phyloP scores from a whole-genome alignment of 2,113 vertebrate genomes.

The Chionomys nivalis region DNA sequence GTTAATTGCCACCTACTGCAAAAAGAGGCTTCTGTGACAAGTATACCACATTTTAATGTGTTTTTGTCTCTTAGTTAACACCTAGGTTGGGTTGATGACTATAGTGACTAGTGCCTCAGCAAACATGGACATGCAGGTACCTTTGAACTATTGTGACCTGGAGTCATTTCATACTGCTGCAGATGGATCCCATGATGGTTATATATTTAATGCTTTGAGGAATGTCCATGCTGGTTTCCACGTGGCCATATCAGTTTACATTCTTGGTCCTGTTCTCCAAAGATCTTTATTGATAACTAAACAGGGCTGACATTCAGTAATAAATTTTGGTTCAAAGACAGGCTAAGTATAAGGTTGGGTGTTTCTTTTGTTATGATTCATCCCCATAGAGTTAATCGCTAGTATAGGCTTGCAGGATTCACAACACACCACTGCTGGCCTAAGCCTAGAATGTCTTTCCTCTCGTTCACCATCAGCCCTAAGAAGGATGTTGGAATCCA shows the following conservation, averaged over 20 bases:
- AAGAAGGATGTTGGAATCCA: accelerated
- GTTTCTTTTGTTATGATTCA: background rate
- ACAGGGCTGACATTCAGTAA: background rate
- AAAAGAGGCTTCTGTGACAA: background rate
- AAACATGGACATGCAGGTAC: background rate
- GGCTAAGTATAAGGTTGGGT: background rate
- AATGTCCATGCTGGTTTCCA: background rate
- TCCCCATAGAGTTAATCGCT: background rate
- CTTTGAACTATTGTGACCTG: background rate
- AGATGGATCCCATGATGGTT: background rate
- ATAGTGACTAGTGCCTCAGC: background rate
- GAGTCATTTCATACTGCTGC: too few relatives aligned
- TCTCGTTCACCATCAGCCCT: accelerated
- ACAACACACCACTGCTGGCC: background rate
- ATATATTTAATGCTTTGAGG: background rate
- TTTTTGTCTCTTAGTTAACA: background rate
- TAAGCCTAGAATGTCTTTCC: background rate
- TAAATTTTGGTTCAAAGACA: background rate
- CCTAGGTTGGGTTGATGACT: background rate
- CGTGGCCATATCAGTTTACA: background rate
- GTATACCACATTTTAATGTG: background rate
- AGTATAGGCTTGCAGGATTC: background rate
- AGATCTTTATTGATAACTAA: background rate
- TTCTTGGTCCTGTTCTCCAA: background rate
- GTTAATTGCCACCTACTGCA: background rate